A percentile compares a stretch with the other conserved stretches of the same genome.
These are phyloP conservation scores for Ameiurus melas DNA, from an alignment of 2,113 vertebrate species.

Conservation along the genomic window DNA sequence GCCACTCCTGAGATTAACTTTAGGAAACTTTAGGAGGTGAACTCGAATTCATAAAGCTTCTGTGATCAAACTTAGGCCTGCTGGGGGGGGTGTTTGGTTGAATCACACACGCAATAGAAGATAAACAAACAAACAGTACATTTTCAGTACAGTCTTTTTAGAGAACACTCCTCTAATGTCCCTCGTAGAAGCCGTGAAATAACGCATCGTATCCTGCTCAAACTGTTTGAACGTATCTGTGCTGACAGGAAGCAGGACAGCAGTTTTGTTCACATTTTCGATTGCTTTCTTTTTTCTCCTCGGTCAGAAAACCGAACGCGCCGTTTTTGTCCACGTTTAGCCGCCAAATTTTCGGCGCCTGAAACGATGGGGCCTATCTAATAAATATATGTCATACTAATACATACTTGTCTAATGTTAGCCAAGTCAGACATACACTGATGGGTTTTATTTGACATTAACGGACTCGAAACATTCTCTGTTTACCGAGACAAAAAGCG, in stretches of 20 bases:
- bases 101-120: background rate
- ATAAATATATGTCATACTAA: no score
- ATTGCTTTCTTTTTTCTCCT: background rate
- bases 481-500: no score
- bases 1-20: background rate
- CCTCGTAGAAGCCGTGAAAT: background rate
- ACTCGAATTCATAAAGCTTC: background rate
- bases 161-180: background rate
- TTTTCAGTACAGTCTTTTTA: background rate
- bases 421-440: background rate
- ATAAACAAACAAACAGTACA: background rate
- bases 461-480: no score
- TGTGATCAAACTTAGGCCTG: background rate
- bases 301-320: no score
- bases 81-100: no score
- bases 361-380: no score
- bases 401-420: background rate
- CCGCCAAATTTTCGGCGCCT: background rate
- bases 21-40: background rate
- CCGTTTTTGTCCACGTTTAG: no score
- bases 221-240: background rate
- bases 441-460: background rate
- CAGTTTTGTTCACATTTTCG: background rate
- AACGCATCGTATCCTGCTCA: background rate
- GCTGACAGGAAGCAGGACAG: background rate